Conservation (phyloP, 2,113 vertebrate species). For the Cynopterus brachyotis region DNA sequence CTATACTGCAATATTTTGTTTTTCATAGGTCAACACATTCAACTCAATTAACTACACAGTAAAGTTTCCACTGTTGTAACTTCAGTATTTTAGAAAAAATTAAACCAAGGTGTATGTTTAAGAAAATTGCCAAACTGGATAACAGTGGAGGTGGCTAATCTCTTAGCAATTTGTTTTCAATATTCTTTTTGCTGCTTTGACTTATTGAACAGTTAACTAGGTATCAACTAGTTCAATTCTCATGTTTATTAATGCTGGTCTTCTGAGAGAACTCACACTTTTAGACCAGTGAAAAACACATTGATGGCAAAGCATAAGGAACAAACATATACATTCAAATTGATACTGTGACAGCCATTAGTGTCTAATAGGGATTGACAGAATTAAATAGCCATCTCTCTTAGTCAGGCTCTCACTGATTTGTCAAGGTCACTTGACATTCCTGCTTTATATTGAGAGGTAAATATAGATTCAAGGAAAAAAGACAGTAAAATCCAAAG, state of each 20-base stretch:
- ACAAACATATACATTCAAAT: slow-evolving; percentile 27
- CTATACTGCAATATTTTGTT: not conserved
- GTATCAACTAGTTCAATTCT: not conserved
- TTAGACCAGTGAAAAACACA: not conserved
- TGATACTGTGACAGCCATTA: slow-evolving; percentile 22
- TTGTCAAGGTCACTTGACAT: slow-evolving; percentile 38
- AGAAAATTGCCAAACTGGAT: not conserved
- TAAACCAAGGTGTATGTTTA: not conserved
- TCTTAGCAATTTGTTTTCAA: slow-evolving; percentile 6
- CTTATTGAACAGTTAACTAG: slow-evolving; percentile 25
- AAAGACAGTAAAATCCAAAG: slow-evolving; percentile 23
- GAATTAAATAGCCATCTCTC: slow-evolving; percentile 30
- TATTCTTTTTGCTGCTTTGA: not conserved
- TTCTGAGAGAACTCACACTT: not conserved
- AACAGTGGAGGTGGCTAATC: not conserved
- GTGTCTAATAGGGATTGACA: slow-evolving; percentile 12
- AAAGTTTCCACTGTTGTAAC: not conserved
- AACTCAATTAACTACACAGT: not conserved
- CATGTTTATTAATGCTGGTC: slow-evolving; percentile 10
- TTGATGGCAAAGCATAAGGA: not conserved
- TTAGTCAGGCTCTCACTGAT: slow-evolving; percentile 11
- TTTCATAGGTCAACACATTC: not conserved
- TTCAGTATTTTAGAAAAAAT: not conserved
- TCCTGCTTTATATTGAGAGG: not conserved
- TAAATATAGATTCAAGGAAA: slow-evolving; percentile 9